These are phyloP conservation scores for Microcebus tavaratra DNA, from an alignment of 2,113 vertebrate species.

Conservation along the genomic window DNA sequence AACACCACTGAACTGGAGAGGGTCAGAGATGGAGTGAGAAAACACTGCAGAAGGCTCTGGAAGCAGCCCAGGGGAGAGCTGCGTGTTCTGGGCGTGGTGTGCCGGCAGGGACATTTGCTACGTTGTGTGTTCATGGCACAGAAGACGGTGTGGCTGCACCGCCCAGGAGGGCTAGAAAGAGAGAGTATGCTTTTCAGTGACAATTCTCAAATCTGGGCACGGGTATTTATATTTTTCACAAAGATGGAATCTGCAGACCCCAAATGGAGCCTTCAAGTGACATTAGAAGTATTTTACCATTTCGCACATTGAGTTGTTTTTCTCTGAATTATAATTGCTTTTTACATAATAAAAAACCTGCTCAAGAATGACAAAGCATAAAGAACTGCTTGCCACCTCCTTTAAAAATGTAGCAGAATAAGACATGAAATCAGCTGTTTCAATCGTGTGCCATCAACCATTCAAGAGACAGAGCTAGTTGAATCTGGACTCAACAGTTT, in stretches of 20 bases:
- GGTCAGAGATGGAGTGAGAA: background rate
- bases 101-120: background rate
- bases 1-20: accelerated
- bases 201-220: background rate
- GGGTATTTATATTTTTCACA: background rate
- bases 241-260: slow-evolving; percentile 2
- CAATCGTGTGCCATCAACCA: background rate
- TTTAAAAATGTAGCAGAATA: background rate
- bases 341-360: slow-evolving; percentile 80
- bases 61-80: background rate
- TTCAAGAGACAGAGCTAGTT: background rate
- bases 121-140: accelerated
- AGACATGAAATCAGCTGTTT: background rate
- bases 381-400: slow-evolving; percentile 63
- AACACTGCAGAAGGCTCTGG: accelerated
- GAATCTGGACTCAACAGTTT: background rate
- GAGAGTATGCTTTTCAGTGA: accelerated
- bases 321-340: slow-evolving; percentile 81
- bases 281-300: slow-evolving; percentile 62
- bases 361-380: slow-evolving; percentile 75
- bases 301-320: slow-evolving; percentile 78
- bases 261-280: slow-evolving; percentile 71
- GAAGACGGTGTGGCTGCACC: accelerated
- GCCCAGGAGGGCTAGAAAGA: too few relatives aligned
- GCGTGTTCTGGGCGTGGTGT: background rate